Evolutionary conservation across 2,797 vertebrate genomes (phyloP).

Genomic region (Holocentrus rufus): DNA sequence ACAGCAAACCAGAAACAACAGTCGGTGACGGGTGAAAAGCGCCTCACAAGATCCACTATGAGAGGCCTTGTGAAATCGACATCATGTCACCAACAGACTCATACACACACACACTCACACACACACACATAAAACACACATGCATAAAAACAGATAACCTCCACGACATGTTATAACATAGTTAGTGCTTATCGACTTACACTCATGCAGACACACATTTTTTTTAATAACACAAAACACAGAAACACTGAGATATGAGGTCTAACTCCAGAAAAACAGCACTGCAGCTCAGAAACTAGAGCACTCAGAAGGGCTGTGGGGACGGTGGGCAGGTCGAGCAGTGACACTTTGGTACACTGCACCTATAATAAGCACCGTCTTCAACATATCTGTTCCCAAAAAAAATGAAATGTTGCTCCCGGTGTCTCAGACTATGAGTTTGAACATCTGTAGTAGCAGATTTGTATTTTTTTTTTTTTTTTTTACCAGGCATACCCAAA

Average conservation of each 20-base stretch:
- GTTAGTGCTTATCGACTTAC: slow-evolving; percentile 44
- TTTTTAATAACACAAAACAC: slow-evolving; percentile 57
- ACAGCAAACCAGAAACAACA: slow-evolving; percentile 53
- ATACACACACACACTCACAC: slow-evolving; percentile 37
- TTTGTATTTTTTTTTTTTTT: neutral
- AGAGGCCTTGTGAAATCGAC: slow-evolving; percentile 70
- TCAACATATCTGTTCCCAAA: slow-evolving; percentile 4
- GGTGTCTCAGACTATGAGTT: slow-evolving; percentile 13
- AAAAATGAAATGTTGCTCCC: slow-evolving; percentile 14
- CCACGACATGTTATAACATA: slow-evolving; percentile 47
- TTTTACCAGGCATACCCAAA: slow-evolving; percentile 11
- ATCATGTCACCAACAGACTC: slow-evolving; percentile 39
- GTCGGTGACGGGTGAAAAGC: slow-evolving; percentile 34
- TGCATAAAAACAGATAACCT: slow-evolving; percentile 63
- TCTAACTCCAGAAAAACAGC: slow-evolving; percentile 82
- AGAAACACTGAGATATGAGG: slow-evolving; percentile 70
- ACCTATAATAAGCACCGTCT: slow-evolving; percentile 31
- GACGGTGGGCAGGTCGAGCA: slow-evolving; percentile 21
- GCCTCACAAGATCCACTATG: slow-evolving; percentile 64
- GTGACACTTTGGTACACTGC: slow-evolving; percentile 22
- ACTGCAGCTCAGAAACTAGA: slow-evolving; percentile 79
- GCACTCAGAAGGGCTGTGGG: slow-evolving; percentile 45
- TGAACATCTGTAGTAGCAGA: neutral
- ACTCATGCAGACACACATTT: slow-evolving; percentile 72
- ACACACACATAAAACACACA: slow-evolving; percentile 60